Evolutionary conservation across 2,888 invertebrate species (phyloP), one percentile per base, ranked within the genome.

Genomic region (Drosophila atripex): DNA sequence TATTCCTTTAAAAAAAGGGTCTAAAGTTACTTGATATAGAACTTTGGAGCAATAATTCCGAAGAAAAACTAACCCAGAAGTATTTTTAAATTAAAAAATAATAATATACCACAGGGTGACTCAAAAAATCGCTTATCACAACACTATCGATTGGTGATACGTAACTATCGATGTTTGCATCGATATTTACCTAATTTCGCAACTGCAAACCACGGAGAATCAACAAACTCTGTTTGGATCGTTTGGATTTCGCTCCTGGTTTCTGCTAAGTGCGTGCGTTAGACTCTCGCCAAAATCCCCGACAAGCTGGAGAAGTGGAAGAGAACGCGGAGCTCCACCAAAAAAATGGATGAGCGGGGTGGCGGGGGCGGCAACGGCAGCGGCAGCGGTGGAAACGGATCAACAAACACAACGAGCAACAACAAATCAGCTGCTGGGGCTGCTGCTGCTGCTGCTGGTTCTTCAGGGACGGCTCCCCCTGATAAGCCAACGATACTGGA

Each of bases 301-400:
- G 41, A 41, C 41, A 89, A 89, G 75, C 89, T 90, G 89, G 89
- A 90, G 90, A 90, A 90, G 89, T 90, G 90, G 89, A 90, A 89
- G 71, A 90, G 89, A 90, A 90, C 89, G n/a, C 89, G 89, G n/a
- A 80, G 75, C 57, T 90, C 89, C 55, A 90, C 89, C 53, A 90
- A 88, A 52, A 88, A 86, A 77, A 90, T 90, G 89, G 89, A 89
- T 73, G 79, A 72, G 60, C 69, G 79, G 21, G 83, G 79, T 38
- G 75, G 61, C 35, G 77, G 85, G 50, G 76, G 73, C 51, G 59
- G 65, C 25, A 73, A 73, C 32, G 73, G 63, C 1, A 21, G 28
- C 16, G 55, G 45, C 28, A 25, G 73, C 21, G 43, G 21, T 21
- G 43, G 43, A 43, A 21, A 21, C 16, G 43, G 21, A 45, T 45